Percentiles rank a stretch among this genome's conserved stretches.
These are phyloP conservation scores for Scolanthus callimorphus DNA, from an alignment of 92 coral and sea anemone genomes.

Conservation along the genomic window DNA sequence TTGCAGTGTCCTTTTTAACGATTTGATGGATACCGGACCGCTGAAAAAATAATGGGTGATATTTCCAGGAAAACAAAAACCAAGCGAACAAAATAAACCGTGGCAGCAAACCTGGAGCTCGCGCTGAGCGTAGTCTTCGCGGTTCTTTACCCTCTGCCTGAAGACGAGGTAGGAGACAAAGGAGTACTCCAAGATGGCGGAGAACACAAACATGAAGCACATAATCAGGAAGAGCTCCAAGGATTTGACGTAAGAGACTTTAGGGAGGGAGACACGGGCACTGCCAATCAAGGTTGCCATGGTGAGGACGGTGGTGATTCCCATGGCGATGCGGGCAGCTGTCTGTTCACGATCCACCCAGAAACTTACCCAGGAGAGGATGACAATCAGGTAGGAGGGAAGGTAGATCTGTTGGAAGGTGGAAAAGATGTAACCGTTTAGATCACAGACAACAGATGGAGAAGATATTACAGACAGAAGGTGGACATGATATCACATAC, in stretches of 20 bases:
- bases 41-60: too few species aligned
- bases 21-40: too few species aligned
- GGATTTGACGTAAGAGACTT: conserved; percentile 82
- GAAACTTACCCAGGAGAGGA: conserved; percentile 87
- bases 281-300: conserved; percentile 93
- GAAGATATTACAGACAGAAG: too few species aligned
- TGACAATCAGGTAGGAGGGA: conserved; percentile 76
- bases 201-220: conserved; percentile 87
- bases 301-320: conserved; percentile 87
- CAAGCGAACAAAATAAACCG: too few species aligned
- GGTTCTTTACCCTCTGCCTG: conserved; percentile 62
- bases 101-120: conserved; percentile 41
- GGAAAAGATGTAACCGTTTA: too few species aligned
- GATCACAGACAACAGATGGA: too few species aligned
- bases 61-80: too few species aligned
- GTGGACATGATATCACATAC: too few species aligned
- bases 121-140: conserved; percentile 34
- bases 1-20: too few species aligned
- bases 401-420: conserved; percentile 74
- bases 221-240: conserved; percentile 78
- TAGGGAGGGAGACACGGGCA: conserved; percentile 81
- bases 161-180: conserved; percentile 85
- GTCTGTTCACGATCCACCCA: conserved; percentile 96
- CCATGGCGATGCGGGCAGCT: conserved; percentile 90
- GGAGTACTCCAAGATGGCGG: conserved; percentile 82